Base-by-base conservation (phyloP, 2,113 vertebrate species). In the Corythornis vintsioides region DNA sequence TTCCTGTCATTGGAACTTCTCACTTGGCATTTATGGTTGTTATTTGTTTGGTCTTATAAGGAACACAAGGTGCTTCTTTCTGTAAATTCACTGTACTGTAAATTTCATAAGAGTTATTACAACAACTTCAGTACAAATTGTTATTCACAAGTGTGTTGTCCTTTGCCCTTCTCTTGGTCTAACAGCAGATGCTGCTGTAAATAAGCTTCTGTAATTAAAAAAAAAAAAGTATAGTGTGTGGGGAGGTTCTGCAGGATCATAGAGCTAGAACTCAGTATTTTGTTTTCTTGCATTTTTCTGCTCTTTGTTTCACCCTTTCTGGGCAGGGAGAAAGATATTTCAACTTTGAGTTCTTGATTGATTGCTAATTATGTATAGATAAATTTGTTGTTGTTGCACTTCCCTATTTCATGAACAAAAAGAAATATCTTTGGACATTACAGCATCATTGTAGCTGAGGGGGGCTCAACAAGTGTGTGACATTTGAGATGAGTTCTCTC, bases 231-330 rank as follows among this genome's bases (percentile, higher is more conserved):
- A 1, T 29, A 7, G 35, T 31, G 10, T 38, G 31, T 75, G 47
- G 43, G 10, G 15, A 55, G 29, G 11, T 57, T 53, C 33, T 40
- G 40, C 66, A n/a, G 4, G 8, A 2, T 56, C 53, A 6, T 3
- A 47, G 24, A 52, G 15, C 40, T 72, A 40, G 26, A 83, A 29
- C 10, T 64, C n/a, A 26, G n/a, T 38, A 19, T 13, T 63, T 63
- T 7, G 22, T 65, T 53, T 61, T 53, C 50, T 66, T 86, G 24
- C 31, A 22, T 33, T 24, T 77, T 70, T 28, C 77, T 81, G 10
- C 45, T 66, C 57, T 2, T 52, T 50, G 7, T 81, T 89, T 84
- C 38, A 57, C n/a, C 22, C 1, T n/a, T 26, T 0, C 0, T 4
- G 29, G 21, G 2, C n/a, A 81, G 7, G 33, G 29, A 57, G 20